Evolutionary conservation across 2,113 vertebrate species (phyloP).

Genomic region (Amphilophus citrinellus): DNA sequence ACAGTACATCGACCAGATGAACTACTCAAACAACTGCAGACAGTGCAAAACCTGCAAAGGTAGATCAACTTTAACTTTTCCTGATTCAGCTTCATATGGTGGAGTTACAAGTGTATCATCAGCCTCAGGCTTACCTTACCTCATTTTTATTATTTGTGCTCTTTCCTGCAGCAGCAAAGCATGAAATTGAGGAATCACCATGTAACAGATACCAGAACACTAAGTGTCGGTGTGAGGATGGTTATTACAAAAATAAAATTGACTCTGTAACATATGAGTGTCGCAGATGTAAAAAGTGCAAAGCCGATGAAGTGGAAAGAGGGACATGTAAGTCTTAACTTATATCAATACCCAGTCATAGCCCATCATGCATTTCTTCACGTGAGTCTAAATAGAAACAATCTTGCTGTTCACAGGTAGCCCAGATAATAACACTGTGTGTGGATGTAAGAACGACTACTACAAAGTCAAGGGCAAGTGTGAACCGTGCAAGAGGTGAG

Average conservation of each 20-base stretch:
- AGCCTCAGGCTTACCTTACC: not conserved
- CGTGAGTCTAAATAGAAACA: not conserved
- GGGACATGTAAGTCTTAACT: conserved; percentile 60
- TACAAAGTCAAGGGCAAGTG: conserved; percentile 52
- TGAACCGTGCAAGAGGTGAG: conserved; percentile 71
- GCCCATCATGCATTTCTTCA: not conserved
- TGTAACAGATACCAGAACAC: conserved; percentile 16
- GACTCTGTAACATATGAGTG: conserved; percentile 37
- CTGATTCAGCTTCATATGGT: not conserved
- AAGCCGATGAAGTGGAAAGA: not conserved
- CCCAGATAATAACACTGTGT: conserved; percentile 49
- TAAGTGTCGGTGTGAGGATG: conserved; percentile 58
- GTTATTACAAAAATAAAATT: conserved; percentile 42
- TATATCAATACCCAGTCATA: not conserved
- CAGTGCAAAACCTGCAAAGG: conserved; percentile 51
- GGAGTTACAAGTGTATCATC: not conserved
- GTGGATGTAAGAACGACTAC: conserved; percentile 62
- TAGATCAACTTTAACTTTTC: conserved; percentile 9
- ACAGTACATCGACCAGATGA: conserved; percentile 47
- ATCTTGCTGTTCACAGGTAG: conserved; percentile 61
- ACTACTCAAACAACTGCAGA: conserved; percentile 36
- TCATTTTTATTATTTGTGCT: not conserved
- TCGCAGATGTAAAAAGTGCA: conserved; percentile 40
- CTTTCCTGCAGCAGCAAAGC: not conserved
- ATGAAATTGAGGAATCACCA: fast-evolving